Conservation (phyloP, 2,888 invertebrate genomes). For the Drosophila hamatofila region DNA sequence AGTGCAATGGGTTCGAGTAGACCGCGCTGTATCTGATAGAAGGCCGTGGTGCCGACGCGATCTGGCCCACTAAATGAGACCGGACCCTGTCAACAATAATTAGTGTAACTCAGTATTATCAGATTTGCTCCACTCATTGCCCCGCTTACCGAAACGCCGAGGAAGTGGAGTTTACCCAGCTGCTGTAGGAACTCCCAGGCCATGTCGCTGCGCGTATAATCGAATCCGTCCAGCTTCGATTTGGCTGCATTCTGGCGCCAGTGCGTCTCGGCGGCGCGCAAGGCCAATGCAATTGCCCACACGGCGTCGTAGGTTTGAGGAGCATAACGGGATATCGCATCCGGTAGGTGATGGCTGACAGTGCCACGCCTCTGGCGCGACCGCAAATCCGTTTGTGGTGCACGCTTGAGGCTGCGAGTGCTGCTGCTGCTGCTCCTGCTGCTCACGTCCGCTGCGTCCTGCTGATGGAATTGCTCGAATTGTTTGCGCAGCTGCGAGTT, state of each 20-base stretch:
- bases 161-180: slow-evolving; percentile 90
- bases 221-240: slow-evolving; percentile 88
- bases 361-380: slow-evolving; percentile 49
- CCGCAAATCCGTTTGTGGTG: slow-evolving; percentile 58
- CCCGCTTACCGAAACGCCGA: slow-evolving; percentile 92
- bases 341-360: slow-evolving; percentile 52
- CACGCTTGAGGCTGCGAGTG: slow-evolving; percentile 34
- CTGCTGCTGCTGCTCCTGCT: slow-evolving; percentile 13
- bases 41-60: slow-evolving; percentile 93
- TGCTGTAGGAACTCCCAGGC: slow-evolving; percentile 90
- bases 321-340: slow-evolving; percentile 88
- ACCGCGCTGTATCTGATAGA: slow-evolving; percentile 95
- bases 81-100: slow-evolving; percentile 89
- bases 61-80: slow-evolving; percentile 95
- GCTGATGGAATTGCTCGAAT: slow-evolving; percentile 74
- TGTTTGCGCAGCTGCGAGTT: slow-evolving; percentile 82
- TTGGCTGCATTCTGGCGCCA: slow-evolving; percentile 86
- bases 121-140: background rate
- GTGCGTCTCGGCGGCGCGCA: slow-evolving; percentile 88
- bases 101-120: background rate
- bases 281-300: slow-evolving; percentile 94
- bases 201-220: slow-evolving; percentile 91
- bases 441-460: slow-evolving; percentile 41
- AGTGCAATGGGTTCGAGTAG: slow-evolving; percentile 90
- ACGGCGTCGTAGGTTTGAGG: slow-evolving; percentile 95